A percentile compares a stretch with the other conserved stretches of the same genome.
Conservation (phyloP, 2,113 vertebrate species). For the Hippocampus barbouri region DNA sequence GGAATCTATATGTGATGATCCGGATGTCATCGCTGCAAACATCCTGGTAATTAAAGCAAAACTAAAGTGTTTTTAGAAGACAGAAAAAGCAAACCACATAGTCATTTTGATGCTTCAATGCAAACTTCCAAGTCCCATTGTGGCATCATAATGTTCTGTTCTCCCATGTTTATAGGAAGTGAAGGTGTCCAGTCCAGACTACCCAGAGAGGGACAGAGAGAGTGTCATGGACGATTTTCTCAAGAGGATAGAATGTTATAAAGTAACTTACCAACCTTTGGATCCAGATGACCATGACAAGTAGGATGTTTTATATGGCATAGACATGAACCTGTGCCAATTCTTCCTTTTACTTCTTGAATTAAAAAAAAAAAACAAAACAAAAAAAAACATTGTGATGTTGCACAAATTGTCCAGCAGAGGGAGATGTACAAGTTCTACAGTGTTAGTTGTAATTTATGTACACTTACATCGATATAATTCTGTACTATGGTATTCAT, state of each 20-base stretch:
- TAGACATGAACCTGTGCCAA: not conserved
- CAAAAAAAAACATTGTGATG: conserved; percentile 5
- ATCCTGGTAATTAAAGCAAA: conserved; percentile 63
- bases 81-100: conserved; percentile 10
- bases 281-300: conserved; percentile 89
- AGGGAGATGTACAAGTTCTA: conserved; percentile 10
- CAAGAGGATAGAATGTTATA: conserved; percentile 96
- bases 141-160: not conserved
- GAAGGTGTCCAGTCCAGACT: conserved; percentile 95
- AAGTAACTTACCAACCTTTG: conserved; percentile 92
- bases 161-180: conserved; percentile 77
- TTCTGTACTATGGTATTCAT: not conserved
- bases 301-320: conserved; percentile 65
- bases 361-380: not conserved
- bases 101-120: not conserved
- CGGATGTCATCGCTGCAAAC: conserved; percentile 74
- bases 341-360: not conserved
- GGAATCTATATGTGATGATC: conserved; percentile 73
- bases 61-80: not conserved
- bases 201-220: conserved; percentile 87
- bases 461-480: not conserved
- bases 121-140: not conserved
- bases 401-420: conserved; percentile 37
- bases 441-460: not conserved
- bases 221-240: conserved; percentile 95